These are phyloP conservation scores for Idaea aversata DNA, from an alignment of 2,888 invertebrate species.

Conservation along the genomic window DNA sequence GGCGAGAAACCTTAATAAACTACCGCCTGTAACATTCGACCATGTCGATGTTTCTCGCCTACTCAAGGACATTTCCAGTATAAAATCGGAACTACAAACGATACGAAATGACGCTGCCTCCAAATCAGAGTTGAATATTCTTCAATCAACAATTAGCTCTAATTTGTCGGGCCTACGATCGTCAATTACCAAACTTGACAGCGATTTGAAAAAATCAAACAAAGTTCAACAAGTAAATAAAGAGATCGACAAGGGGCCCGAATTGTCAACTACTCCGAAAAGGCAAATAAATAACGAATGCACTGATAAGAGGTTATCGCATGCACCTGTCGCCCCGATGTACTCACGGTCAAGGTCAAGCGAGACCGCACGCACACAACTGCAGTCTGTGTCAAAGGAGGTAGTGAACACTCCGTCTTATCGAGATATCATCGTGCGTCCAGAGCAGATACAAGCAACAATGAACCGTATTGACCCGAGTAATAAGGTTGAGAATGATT, in stretches of 20 bases:
- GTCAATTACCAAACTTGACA: neutral
- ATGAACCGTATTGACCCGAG: neutral
- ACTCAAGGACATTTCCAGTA: constrained; percentile 12
- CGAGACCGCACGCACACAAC: neutral
- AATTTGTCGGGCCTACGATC: neutral
- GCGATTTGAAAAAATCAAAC: neutral
- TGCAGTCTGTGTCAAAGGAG: too few species aligned
- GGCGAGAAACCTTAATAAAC: constrained; percentile 16
- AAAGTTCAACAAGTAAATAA: neutral
- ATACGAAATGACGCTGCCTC: constrained; percentile 9
- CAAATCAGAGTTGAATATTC: neutral
- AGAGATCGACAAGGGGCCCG: neutral
- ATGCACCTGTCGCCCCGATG: neutral
- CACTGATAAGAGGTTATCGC: neutral
- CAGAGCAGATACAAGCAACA: neutral
- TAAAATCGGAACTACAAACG: constrained; percentile 15
- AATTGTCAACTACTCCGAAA: neutral
- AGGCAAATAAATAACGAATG: constrained; percentile 1
- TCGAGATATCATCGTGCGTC: constrained; percentile 3
- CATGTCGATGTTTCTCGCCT: constrained; percentile 16
- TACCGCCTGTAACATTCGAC: constrained; percentile 20
- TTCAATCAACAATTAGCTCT: neutral
- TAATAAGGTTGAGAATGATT: neutral
- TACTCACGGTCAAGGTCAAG: constrained; percentile 2
- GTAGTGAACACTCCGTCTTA: constrained; percentile 3